Evolutionary conservation across 1,140 invertebrate species (phyloP).

Genomic region (Hyphantria cunea): DNA sequence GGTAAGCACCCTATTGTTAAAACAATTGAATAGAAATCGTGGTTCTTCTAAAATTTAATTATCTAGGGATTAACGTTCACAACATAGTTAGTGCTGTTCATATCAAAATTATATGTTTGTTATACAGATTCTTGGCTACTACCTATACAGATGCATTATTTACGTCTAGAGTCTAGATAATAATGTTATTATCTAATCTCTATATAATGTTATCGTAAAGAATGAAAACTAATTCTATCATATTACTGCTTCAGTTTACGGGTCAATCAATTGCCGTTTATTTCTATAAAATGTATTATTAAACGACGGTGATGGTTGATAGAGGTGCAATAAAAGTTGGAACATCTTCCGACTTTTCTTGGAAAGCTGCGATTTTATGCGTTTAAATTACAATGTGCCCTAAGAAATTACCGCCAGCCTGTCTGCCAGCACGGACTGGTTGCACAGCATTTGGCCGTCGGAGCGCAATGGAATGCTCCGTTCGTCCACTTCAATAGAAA

Average conservation of each 20-base stretch:
- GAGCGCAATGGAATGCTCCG: constrained; percentile 50
- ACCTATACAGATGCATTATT: too few species aligned
- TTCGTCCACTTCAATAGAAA: constrained; percentile 60
- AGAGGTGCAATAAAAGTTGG: constrained; percentile 11
- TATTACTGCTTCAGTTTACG: not conserved
- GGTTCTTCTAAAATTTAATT: too few species aligned
- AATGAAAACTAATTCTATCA: too few species aligned
- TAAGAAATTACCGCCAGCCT: constrained; percentile 47
- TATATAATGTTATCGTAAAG: too few species aligned
- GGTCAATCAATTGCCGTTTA: not conserved
- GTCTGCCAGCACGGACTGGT: constrained; percentile 54
- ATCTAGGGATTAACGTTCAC: too few species aligned
- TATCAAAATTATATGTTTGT: too few species aligned
- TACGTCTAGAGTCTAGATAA: too few species aligned
- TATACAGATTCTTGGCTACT: too few species aligned
- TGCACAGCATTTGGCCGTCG: constrained; percentile 43
- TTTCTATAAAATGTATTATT: not conserved
- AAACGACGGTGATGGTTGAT: constrained; percentile 9
- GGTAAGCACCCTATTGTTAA: not conserved
- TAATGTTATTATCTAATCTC: too few species aligned
- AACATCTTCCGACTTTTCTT: constrained; percentile 36
- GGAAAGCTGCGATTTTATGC: constrained; percentile 39
- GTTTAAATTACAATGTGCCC: constrained; percentile 37
- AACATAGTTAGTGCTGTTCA: too few species aligned
- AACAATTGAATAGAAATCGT: too few species aligned